A percentile compares a stretch with the other conserved stretches of the same genome.
Evolutionary conservation across 1,140 invertebrate genomes (phyloP).

Genomic region (Brachionus sp.): DNA sequence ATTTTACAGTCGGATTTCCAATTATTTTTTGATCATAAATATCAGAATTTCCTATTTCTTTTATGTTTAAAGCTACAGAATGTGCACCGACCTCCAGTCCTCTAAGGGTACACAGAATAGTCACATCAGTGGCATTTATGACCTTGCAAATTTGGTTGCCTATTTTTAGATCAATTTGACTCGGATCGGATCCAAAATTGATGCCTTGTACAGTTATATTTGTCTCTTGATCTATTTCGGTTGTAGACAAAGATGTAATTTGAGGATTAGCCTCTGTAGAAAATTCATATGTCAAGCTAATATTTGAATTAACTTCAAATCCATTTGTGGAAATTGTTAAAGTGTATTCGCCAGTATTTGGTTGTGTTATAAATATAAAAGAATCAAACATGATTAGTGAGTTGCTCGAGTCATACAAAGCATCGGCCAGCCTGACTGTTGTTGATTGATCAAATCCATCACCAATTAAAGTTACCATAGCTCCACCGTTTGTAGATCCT

Average conservation of each 20-base stretch:
- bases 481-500: conserved; percentile 45
- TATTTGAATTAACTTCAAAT: background rate
- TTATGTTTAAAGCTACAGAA: background rate
- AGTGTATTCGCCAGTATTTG: background rate
- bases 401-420: conserved; percentile 45
- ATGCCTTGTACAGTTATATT: background rate
- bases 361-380: background rate
- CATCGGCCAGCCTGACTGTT: conserved; percentile 48
- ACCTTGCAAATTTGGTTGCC: conserved; percentile 46
- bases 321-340: background rate
- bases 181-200: background rate
- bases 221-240: background rate
- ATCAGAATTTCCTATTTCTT: background rate
- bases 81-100: background rate
- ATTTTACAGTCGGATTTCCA: background rate
- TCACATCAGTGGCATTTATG: conserved; percentile 21
- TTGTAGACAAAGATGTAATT: background rate
- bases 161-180: conserved; percentile 36
- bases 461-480: conserved; percentile 49
- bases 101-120: conserved; percentile 14
- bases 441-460: conserved; percentile 49
- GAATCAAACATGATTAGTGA: background rate
- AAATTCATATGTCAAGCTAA: background rate
- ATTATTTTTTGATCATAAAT: background rate
- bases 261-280: background rate